Evolutionary conservation across 2,797 vertebrate species (phyloP).

Genomic region (Protosalanx chinensis): DNA sequence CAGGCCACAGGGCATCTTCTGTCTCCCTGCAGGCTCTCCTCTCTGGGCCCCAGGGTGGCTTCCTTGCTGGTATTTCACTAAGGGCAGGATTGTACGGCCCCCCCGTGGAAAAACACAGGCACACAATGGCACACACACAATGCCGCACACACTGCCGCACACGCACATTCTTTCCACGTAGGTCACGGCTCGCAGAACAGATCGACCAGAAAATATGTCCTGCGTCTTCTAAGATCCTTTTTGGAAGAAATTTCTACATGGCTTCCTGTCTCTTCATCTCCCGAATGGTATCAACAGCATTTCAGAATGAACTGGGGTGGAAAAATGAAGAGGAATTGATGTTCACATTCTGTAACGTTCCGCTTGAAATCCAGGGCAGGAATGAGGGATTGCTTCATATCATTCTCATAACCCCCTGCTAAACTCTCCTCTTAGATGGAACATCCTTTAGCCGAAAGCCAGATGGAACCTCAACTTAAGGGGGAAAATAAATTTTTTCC

Average conservation of each 20-base stretch:
- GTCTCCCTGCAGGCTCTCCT: slow-evolving; percentile 43
- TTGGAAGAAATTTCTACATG: neutral
- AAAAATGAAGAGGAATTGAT: neutral
- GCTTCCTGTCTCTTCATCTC: neutral
- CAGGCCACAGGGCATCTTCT: slow-evolving; percentile 48
- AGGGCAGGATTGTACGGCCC: slow-evolving; percentile 48
- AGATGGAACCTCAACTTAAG: slow-evolving; percentile 51
- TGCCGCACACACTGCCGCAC: neutral
- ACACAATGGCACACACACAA: slow-evolving; percentile 3
- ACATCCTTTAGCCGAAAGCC: slow-evolving; percentile 47
- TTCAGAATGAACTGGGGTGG: neutral
- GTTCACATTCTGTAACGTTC: neutral
- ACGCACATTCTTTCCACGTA: neutral
- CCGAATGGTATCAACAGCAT: neutral
- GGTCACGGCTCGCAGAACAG: no score
- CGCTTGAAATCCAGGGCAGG: slow-evolving; percentile 3
- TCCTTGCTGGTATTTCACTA: slow-evolving; percentile 66
- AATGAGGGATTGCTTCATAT: slow-evolving; percentile 38
- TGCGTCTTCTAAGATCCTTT: neutral
- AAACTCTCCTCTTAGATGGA: slow-evolving; percentile 45
- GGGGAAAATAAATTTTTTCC: slow-evolving; percentile 48
- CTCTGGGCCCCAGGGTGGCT: slow-evolving; percentile 50
- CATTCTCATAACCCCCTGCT: slow-evolving; percentile 43
- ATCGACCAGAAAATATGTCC: no score
- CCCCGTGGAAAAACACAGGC: slow-evolving; percentile 39